Percentiles rank a stretch among this genome's conserved stretches.
Evolutionary conservation across 2,113 vertebrate genomes (phyloP).

Genomic region (Oncorhynchus clarkii): DNA sequence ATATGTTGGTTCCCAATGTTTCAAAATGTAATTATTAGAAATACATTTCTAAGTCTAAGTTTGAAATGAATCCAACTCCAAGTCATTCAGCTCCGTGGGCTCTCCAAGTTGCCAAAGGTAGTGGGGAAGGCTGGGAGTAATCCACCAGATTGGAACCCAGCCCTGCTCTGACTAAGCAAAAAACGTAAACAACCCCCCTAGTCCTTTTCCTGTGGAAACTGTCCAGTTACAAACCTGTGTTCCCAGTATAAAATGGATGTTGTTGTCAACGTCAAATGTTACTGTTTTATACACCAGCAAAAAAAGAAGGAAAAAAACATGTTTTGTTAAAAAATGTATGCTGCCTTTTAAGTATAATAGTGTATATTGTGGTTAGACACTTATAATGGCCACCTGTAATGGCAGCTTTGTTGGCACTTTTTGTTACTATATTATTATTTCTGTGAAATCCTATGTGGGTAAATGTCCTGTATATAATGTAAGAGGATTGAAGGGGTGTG

Average conservation of each 20-base stretch:
- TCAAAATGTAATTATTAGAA: no score
- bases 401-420: constrained; percentile 9
- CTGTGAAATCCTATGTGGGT: constrained; percentile 5
- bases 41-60: no score
- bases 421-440: constrained; percentile 5
- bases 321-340: neutral
- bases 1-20: no score
- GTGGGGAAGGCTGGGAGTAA: neutral
- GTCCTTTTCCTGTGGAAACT: constrained; percentile 8
- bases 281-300: neutral
- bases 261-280: constrained; percentile 3
- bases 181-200: neutral
- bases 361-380: constrained; percentile 3
- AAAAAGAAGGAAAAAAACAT: neutral
- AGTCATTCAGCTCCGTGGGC: no score
- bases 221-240: neutral
- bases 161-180: constrained; percentile 2
- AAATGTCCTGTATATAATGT: constrained; percentile 4
- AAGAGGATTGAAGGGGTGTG: neutral
- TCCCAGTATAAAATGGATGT: constrained; percentile 1
- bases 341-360: neutral
- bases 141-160: neutral
- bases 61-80: no score
- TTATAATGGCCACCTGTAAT: constrained; percentile 1
- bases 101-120: neutral